These are phyloP conservation scores for Lepidocolaptes lacrymiger DNA, from an alignment of 2,797 vertebrate species.

Conservation along the genomic window DNA sequence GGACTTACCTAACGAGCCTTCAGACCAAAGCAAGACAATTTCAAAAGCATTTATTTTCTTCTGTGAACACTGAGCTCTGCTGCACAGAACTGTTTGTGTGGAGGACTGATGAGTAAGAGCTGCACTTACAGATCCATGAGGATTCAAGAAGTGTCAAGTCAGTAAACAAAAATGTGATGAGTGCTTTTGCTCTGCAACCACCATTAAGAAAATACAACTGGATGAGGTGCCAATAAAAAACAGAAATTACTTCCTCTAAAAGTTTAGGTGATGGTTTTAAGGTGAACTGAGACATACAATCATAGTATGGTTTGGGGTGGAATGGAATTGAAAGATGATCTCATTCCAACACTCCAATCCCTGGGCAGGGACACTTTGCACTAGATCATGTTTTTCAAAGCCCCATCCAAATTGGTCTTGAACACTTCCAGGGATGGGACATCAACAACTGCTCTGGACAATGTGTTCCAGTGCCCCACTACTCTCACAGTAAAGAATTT, in stretches of 20 bases:
- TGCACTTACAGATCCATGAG: neutral
- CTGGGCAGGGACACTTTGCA: neutral
- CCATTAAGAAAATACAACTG: neutral
- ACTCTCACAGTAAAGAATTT: neutral
- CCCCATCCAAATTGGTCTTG: neutral
- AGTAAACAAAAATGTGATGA: neutral
- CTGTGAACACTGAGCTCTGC: neutral
- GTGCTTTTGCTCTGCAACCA: neutral
- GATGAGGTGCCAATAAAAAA: neutral
- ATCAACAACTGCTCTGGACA: accelerated
- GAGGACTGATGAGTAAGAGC: neutral
- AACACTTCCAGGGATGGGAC: neutral
- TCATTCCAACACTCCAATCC: neutral
- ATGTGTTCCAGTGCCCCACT: neutral
- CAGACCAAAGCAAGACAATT: neutral
- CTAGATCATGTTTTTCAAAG: neutral
- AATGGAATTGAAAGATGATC: neutral
- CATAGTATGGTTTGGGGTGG: neutral
- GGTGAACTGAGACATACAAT: neutral
- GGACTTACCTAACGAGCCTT: neutral
- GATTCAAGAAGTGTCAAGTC: neutral
- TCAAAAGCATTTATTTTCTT: neutral
- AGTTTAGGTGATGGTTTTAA: neutral
- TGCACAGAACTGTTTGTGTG: neutral
- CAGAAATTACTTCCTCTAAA: neutral